Evolutionary conservation across 1,140 invertebrate species (phyloP), one percentile per base, ranked within the genome.

Genomic region (Drosophila tani): DNA sequence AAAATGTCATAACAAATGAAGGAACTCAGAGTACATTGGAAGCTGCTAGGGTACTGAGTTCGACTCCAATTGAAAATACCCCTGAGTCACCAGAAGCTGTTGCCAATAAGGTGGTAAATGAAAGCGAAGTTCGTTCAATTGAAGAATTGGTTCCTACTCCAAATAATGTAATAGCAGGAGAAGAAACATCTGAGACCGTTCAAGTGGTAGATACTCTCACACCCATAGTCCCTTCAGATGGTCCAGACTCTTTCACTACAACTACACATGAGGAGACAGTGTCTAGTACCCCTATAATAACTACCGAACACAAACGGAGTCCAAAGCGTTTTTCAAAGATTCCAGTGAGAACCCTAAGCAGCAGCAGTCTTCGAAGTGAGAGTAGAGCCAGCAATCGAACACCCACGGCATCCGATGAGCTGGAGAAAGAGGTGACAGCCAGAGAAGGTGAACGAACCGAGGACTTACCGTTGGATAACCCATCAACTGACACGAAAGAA

Each of bases 301-400:
- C 27, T 1, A 8, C 14, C 12, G 62, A 63, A 7, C 47, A 70
- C 1, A 81, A 78, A 38, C 64, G 62, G 2, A 82, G 60, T 51
- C 63, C 64, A 0, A 91, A 76, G 9, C 75, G 71, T n/a, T 59
- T 84, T 27, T 91, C 90, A 0, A 91, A 84, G 45, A 91, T 91
- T 55, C 90, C 90, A 1, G 78, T 91, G 1, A 73, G 90, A 68
- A 84, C 90, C 2, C 24, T 66, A 5, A 91, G 85, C 32, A 75
- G 49, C 21, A 81, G 45, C 17, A 84, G 75, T 50, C 66, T 90
- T 12, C 79, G 75, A 21, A 81, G 80, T 59, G 88, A 84, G 1
- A 91, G 75, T 45, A 60, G 75, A 65, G 50, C 70, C 2, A 58
- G 57, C 29, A 70, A 63, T 19, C 63, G 53, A 1, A 81, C 59